Conservation (phyloP, 2,797 vertebrate species). For the Trematomus bernacchii region DNA sequence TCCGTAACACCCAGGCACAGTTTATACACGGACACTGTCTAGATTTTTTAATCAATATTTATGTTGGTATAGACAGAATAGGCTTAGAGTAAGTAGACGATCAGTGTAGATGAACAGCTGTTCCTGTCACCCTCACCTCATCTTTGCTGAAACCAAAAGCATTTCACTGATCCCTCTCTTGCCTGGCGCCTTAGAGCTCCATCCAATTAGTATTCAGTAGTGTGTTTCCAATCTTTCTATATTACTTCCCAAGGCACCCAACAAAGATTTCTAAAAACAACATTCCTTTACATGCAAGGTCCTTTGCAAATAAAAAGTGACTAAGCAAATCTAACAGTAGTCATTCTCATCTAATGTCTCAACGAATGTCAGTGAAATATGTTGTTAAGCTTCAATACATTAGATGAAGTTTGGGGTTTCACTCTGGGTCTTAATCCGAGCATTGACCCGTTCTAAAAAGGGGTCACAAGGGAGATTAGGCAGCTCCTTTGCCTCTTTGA, state of each 20-base stretch:
- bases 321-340: slow-evolving; percentile 21
- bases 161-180: slow-evolving; percentile 21
- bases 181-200: slow-evolving; percentile 17
- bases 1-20: slow-evolving; percentile 11
- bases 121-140: slow-evolving; percentile 17
- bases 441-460: slow-evolving; percentile 20
- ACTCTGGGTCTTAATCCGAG: slow-evolving; percentile 22
- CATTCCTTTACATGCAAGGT: slow-evolving; percentile 5
- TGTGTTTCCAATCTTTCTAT: slow-evolving; percentile 35
- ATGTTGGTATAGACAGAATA: slow-evolving; percentile 1
- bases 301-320: slow-evolving; percentile 34
- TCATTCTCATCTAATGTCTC: background rate
- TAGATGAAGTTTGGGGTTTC: slow-evolving; percentile 15
- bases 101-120: slow-evolving; percentile 20
- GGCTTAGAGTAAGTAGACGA: background rate
- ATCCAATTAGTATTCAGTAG: slow-evolving; percentile 46
- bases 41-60: slow-evolving; percentile 20
- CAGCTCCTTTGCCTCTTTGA: slow-evolving; percentile 16
- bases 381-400: slow-evolving; percentile 19
- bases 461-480: slow-evolving; percentile 4
- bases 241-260: slow-evolving; percentile 31
- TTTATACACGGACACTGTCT: background rate
- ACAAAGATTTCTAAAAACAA: slow-evolving; percentile 43
- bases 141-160: slow-evolving; percentile 23
- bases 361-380: slow-evolving; percentile 17